Evolutionary conservation across 2,113 vertebrate species (phyloP).

Genomic region (Tachysurus vachellii): DNA sequence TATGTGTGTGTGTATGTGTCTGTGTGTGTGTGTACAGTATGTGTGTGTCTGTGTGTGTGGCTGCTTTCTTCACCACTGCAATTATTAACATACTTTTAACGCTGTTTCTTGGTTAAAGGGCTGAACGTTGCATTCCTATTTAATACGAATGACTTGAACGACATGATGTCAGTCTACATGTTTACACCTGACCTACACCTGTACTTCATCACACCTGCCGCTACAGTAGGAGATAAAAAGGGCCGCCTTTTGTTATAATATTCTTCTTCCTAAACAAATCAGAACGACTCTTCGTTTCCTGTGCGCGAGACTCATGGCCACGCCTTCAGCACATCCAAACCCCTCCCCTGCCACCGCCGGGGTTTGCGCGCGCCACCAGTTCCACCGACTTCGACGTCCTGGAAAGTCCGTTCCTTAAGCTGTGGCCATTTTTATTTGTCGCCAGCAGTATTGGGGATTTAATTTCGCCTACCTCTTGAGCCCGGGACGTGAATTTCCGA

Average conservation of each 20-base stretch:
- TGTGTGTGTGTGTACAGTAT: too few relatives aligned
- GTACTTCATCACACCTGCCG: not conserved
- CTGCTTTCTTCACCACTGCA: too few relatives aligned
- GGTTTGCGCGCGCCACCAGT: not conserved
- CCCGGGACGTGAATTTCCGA: constrained; percentile 4
- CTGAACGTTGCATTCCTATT: too few relatives aligned
- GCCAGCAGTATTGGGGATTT: not conserved
- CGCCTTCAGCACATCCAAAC: not conserved
- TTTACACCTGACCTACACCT: not conserved
- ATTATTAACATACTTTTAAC: too few relatives aligned
- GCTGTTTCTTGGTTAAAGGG: too few relatives aligned
- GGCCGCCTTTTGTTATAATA: not conserved
- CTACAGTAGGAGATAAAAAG: not conserved
- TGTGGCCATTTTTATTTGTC: not conserved
- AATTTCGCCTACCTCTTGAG: not conserved
- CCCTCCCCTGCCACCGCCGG: not conserved
- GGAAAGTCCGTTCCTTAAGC: not conserved
- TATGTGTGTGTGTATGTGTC: too few relatives aligned
- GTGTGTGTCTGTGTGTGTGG: too few relatives aligned
- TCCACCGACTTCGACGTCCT: not conserved
- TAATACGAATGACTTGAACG: not conserved
- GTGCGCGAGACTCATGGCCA: not conserved
- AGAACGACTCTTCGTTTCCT: not conserved
- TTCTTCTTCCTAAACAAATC: not conserved
- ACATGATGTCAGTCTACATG: not conserved